Evolutionary conservation across 2,888 invertebrate species (phyloP), one percentile per base, ranked within the genome.

Genomic region (Erannis defoliaria): DNA sequence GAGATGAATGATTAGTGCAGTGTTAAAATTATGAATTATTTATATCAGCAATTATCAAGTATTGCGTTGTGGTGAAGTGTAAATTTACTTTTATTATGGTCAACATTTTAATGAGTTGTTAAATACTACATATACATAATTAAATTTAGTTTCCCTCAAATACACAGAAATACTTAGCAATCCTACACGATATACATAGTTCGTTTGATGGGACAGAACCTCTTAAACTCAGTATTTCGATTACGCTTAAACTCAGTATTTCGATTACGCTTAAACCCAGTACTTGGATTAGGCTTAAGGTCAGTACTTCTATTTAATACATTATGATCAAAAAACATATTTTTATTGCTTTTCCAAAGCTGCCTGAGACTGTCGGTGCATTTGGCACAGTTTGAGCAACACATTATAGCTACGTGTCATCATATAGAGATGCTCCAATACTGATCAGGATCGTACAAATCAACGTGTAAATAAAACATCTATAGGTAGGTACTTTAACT

Each of bases 351-450:
- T 21, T 4, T 35, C 49, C 42, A 43, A 23, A 55, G 63, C 63
- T 63, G 63, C 63, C 58, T 35, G 29, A 45, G 19, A 35, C 19
- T 48, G 40, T 63, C 49, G 55, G 14, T 31, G 19, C 19, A 53
- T 64, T 73, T 73, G 72, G 72, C 73, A 73, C 72, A 55, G 48
- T 59, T 68, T 72, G 73, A 73, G 73, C 73, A 70, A 64, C 59
- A 46, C n/a, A 48, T 40, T 48, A 62, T 43, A 64, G 56, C 61
- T 62, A 64, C 55, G 53, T 48, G 40, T 62, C 49, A 50, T 58
- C 49, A 35, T 43, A 48, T 19, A 16, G 63, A 33, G 51, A 60
- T 62, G 37, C 38, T 55, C 29, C 50, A 59, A 67, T 62, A 61
- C 58, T 58, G 54, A 51, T 58, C 14, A 55, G 46, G 45, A 40